Conservation (phyloP, 1,140 invertebrate species). For the Sarcophaga bullata region DNA sequence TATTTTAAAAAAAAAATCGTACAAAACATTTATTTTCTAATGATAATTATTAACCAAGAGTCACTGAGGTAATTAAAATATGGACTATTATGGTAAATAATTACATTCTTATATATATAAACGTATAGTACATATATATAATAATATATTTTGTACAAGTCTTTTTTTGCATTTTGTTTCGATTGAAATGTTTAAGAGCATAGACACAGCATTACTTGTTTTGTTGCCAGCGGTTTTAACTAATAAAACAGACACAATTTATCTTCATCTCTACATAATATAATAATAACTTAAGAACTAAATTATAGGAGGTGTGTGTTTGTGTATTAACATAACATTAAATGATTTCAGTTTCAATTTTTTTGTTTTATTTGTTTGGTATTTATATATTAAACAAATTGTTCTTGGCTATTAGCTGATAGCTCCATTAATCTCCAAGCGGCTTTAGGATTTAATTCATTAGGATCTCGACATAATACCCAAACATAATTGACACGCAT, state of each 20-base stretch:
- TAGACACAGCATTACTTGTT: not conserved
- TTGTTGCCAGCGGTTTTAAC: not conserved
- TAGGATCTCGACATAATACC: conserved; percentile 95
- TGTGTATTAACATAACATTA: conserved; percentile 17
- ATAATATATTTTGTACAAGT: not conserved
- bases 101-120: not conserved
- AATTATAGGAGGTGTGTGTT: conserved; percentile 30
- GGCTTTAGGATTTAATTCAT: conserved; percentile 92
- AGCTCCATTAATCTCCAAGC: conserved; percentile 97
- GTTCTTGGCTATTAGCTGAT: conserved; percentile 87
- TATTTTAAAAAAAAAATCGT: not conserved
- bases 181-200: conserved; percentile 2
- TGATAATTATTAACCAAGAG: not conserved
- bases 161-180: not conserved
- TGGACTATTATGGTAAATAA: not conserved
- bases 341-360: not conserved
- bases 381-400: conserved; percentile 73
- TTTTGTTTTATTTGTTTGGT: not conserved
- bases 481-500: conserved; percentile 95
- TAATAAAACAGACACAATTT: conserved; percentile 4
- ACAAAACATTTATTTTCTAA: conserved; percentile 6
- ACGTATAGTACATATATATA: not conserved
- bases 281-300: conserved; percentile 35
- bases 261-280: conserved; percentile 15
- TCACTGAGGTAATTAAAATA: not conserved